Percentiles rank a stretch among this genome's conserved stretches.
Evolutionary conservation across 1,140 invertebrate species (phyloP).

Genomic region (Sinella curviseta): DNA sequence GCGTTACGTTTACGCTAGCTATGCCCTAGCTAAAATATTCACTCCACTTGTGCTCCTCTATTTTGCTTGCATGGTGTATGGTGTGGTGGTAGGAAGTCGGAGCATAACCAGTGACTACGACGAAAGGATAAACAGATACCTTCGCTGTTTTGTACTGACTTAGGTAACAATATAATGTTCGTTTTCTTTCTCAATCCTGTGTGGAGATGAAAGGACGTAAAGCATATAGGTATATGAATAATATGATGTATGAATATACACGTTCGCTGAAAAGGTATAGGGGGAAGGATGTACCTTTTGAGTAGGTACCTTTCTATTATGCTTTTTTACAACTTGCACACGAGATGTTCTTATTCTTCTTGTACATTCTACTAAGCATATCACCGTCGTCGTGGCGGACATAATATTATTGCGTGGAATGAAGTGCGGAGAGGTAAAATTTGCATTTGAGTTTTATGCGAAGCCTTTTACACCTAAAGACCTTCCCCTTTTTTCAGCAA

Average conservation of each 20-base stretch:
- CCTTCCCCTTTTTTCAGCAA: neutral
- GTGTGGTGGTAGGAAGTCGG: too few relatives aligned
- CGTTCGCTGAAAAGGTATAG: too few relatives aligned
- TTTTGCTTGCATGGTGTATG: too few relatives aligned
- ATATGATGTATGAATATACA: neutral
- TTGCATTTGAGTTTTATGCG: constrained; percentile 13
- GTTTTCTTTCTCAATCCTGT: neutral
- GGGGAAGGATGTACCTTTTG: too few relatives aligned
- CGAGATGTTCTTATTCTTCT: neutral
- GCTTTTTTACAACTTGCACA: neutral
- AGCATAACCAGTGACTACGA: too few relatives aligned
- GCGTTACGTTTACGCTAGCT: neutral
- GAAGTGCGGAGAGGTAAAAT: constrained; percentile 24
- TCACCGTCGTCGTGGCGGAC: neutral
- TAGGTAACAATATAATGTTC: too few relatives aligned
- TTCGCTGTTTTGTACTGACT: too few relatives aligned
- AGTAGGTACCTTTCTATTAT: too few relatives aligned
- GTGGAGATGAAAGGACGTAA: neutral
- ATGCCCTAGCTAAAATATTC: constrained; percentile 13
- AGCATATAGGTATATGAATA: too few relatives aligned
- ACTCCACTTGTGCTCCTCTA: too few relatives aligned
- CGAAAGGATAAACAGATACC: too few relatives aligned
- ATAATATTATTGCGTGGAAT: constrained; percentile 10
- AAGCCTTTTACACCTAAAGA: constrained; percentile 16
- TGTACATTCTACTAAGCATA: neutral